Percentiles rank a stretch among this genome's conserved stretches.
These are phyloP conservation scores for Neoaliturus tenellus DNA, from an alignment of 2,888 invertebrate species.

Conservation along the genomic window DNA sequence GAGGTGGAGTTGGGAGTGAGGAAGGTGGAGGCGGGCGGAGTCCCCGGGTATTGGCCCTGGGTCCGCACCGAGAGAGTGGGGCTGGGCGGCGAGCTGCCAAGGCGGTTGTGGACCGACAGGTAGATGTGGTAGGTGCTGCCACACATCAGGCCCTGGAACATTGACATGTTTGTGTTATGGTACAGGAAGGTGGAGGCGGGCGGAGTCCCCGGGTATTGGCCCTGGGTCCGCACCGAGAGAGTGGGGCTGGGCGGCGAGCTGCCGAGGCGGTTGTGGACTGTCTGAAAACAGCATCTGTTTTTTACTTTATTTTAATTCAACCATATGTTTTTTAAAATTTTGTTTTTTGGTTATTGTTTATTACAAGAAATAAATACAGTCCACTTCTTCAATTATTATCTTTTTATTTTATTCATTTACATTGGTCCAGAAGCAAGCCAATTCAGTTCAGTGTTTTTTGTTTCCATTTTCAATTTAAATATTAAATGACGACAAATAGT, in stretches of 20 bases:
- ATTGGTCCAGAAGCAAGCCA: no score
- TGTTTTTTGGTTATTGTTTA: no score
- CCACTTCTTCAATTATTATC: no score
- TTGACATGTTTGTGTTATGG: no score
- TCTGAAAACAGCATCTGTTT: no score
- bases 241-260: conserved; percentile 82
- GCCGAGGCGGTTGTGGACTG: conserved; percentile 83
- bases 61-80: conserved; percentile 81
- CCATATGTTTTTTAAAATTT: no score
- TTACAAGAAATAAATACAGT: no score
- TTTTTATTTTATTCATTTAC: no score
- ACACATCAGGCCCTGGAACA: conserved; percentile 76
- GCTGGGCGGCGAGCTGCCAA: conserved; percentile 82
- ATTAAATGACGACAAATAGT: no score
- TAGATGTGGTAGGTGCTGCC: conserved; percentile 85
- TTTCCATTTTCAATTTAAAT: no score
- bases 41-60: conserved; percentile 83
- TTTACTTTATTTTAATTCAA: no score
- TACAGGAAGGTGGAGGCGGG: conserved; percentile 77
- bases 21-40: conserved; percentile 79
- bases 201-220: conserved; percentile 83
- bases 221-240: conserved; percentile 82
- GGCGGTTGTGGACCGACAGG: conserved; percentile 82
- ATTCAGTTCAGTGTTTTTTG: no score
- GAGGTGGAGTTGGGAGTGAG: conserved; percentile 84